phyloP scores from a whole-genome alignment of 2,888 invertebrate genomes.

The Gisinianus flammeolus region DNA sequence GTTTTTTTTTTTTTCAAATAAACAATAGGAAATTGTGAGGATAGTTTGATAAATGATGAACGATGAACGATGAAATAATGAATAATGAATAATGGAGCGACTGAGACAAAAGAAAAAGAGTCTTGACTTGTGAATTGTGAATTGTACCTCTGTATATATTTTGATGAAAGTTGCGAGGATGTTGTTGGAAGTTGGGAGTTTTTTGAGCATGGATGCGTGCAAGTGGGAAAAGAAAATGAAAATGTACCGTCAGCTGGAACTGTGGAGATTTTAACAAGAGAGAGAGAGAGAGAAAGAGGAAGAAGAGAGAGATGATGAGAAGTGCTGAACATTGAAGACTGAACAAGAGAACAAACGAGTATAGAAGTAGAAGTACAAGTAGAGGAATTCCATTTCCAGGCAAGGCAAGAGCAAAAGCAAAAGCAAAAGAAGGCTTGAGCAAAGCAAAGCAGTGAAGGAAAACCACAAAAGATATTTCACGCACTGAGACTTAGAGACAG shows the following conservation, averaged over 20 bases:
- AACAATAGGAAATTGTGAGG: too few species aligned
- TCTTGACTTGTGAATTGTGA: not conserved
- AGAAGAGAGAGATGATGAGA: not conserved
- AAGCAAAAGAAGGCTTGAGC: too few species aligned
- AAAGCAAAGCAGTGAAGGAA: constrained; percentile 5
- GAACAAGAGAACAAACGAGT: not conserved
- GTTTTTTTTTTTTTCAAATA: too few species aligned
- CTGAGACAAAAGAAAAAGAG: not conserved
- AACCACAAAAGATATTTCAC: constrained; percentile 16
- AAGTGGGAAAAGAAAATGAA: constrained; percentile 12
- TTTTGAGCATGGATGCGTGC: not conserved
- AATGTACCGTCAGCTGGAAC: constrained; percentile 28
- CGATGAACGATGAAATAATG: too few species aligned
- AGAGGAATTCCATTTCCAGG: not conserved
- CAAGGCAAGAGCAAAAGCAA: too few species aligned
- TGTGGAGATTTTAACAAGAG: not conserved
- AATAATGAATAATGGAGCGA: too few species aligned
- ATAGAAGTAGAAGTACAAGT: not conserved
- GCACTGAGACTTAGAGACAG: not conserved
- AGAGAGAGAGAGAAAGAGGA: constrained; percentile 17
- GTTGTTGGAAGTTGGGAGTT: not conserved
- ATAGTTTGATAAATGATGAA: too few species aligned
- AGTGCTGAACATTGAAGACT: not conserved
- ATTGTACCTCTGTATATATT: not conserved
- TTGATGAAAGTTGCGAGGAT: not conserved